Conservation (phyloP, 2,113 vertebrate species). For the Hyla sarda region DNA sequence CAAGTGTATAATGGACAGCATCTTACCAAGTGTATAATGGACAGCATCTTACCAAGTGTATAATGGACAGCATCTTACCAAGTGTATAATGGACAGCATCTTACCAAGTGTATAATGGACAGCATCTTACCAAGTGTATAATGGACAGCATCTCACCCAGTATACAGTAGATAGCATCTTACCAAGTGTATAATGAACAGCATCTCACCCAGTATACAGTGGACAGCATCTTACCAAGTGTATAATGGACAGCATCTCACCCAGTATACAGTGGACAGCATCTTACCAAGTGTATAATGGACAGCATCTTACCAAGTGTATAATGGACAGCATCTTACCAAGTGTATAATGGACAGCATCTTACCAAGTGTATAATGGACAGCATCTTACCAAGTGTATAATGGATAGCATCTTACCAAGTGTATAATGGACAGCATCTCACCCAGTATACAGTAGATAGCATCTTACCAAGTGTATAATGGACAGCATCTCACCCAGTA, state of each 20-base stretch:
- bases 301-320: neutral
- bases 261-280: neutral
- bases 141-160: neutral
- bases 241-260: too few relatives aligned
- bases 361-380: neutral
- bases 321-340: neutral
- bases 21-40: too few relatives aligned
- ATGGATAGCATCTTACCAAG: neutral
- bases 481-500: neutral
- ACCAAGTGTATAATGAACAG: too few relatives aligned
- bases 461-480: neutral
- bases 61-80: neutral
- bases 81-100: too few relatives aligned
- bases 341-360: too few relatives aligned
- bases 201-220: neutral
- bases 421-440: neutral
- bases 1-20: neutral
- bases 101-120: neutral
- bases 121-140: neutral
- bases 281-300: too few relatives aligned
- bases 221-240: neutral
- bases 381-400: neutral
- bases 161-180: neutral
- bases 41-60: neutral
- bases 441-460: too few relatives aligned